phyloP scores from a whole-genome alignment of 2,797 vertebrate species.

The Rhinatrema bivittatum region DNA sequence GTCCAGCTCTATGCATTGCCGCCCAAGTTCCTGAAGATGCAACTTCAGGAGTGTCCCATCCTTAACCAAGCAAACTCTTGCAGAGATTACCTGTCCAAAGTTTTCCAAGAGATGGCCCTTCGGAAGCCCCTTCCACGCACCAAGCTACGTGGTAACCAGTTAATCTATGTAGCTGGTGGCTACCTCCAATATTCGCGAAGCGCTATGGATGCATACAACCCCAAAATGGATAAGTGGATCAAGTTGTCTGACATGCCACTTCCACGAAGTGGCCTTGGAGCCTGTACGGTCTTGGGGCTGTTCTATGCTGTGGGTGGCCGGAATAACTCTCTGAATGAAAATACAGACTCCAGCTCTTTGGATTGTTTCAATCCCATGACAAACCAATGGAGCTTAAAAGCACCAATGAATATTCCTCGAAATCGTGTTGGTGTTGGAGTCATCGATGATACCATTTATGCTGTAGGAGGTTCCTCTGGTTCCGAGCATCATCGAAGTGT shows the following conservation, averaged over 20 bases:
- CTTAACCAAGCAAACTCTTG: slow-evolving; percentile 73
- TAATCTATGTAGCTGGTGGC: slow-evolving; percentile 71
- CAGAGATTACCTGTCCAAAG: slow-evolving; percentile 71
- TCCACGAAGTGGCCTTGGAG: slow-evolving; percentile 66
- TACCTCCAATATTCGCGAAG: slow-evolving; percentile 59
- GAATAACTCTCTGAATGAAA: slow-evolving; percentile 60
- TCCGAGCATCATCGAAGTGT: slow-evolving; percentile 63
- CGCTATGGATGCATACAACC: slow-evolving; percentile 66
- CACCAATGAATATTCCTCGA: slow-evolving; percentile 58
- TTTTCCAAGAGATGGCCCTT: slow-evolving; percentile 75
- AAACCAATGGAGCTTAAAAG: slow-evolving; percentile 66
- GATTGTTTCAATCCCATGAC: slow-evolving; percentile 77
- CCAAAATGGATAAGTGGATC: slow-evolving; percentile 54
- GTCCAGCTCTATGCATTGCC: slow-evolving; percentile 74
- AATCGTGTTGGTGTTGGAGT: slow-evolving; percentile 69
- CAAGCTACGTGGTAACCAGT: slow-evolving; percentile 60
- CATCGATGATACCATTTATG: slow-evolving; percentile 68
- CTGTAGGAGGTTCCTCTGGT: slow-evolving; percentile 68
- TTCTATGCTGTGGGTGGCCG: slow-evolving; percentile 66
- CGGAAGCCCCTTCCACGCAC: slow-evolving; percentile 57
- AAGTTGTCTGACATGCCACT: slow-evolving; percentile 54
- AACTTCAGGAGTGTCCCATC: slow-evolving; percentile 71
- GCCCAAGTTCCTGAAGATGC: slow-evolving; percentile 68
- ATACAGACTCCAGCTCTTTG: slow-evolving; percentile 55
- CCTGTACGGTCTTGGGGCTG: slow-evolving; percentile 64